Evolutionary conservation across 2,888 invertebrate species (phyloP), one percentile per base, ranked within the genome.

Genomic region (Ceraclea dissimilis): DNA sequence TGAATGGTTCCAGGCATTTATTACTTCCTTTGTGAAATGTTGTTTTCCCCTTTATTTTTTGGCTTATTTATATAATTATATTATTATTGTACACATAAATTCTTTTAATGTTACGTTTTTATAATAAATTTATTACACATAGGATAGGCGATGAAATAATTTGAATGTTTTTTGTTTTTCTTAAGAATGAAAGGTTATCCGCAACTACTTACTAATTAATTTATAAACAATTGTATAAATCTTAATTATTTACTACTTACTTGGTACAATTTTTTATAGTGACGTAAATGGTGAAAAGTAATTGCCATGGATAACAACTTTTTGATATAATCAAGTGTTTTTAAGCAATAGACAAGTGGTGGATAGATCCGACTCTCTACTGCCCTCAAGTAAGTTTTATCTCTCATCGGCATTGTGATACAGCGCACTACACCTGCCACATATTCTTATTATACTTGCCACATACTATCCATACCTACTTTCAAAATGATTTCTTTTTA

Each of bases 31-130:
- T 8, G 13, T 39, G n/a, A 16, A 8, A 8, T 39, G 16, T 39
- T 39, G 5, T 16, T 39, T 16, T 13, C 13, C 16, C 13, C 16
- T 13, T 39, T 39, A 39, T 39, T 48, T 51, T 47, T 60, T 56
- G 51, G 59, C 61, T 61, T 59, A 52, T 61, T 56, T 61, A 55
- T 58, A 57, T 46, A 8, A 39, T 39, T n/a, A 39, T 26, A 26
- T 26, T 39, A 8, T 8, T 39, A 52, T 20, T 52, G 44, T 54
- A 54, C 33, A 53, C 52, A 34, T 47, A 47, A 53, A 47, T 59
- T 53, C 49, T 60, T 61, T 61, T 49, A 56, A 61, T 59, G 57
- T 61, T 61, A 56, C 56, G 57, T 61, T 57, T 60, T 59, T 61
- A 59, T 59, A 60, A 54, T 61, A 52, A 60, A 58, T 61, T 59